These are phyloP conservation scores for Charadrius vociferus DNA, from an alignment of 2,113 vertebrate species.

Conservation along the genomic window DNA sequence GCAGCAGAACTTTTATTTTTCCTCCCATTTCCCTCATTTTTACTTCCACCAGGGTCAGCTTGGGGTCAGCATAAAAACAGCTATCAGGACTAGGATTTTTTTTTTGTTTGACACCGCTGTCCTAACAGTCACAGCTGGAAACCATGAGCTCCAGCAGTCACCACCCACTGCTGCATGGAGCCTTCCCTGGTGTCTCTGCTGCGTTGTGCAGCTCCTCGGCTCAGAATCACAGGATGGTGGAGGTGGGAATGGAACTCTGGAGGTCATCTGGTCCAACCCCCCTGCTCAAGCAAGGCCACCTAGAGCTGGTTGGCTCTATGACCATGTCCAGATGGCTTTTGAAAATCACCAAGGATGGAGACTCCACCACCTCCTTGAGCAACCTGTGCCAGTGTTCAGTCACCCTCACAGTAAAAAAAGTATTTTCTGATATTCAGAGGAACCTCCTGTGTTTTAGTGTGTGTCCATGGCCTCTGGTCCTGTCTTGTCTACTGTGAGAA, in stretches of 20 bases:
- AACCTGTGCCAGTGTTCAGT: neutral
- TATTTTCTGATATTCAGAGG: neutral
- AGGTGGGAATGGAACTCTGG: neutral
- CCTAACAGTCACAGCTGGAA: neutral
- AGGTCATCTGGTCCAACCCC: neutral
- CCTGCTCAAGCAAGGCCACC: neutral
- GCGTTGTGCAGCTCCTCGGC: neutral
- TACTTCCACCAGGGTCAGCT: neutral
- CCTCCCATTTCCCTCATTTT: neutral
- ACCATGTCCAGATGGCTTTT: neutral
- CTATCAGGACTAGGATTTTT: neutral
- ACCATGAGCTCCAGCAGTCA: accelerated
- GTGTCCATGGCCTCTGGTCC: neutral
- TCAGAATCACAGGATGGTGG: neutral
- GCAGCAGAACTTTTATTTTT: neutral
- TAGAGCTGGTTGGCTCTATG: neutral
- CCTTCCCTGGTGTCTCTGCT: neutral
- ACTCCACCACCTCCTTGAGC: neutral
- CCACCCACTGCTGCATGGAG: accelerated
- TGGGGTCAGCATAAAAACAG: neutral
- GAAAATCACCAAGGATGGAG: neutral
- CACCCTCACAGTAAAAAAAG: neutral
- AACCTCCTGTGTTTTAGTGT: neutral
- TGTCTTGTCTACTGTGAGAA: neutral
- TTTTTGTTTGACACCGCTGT: neutral